These are phyloP conservation scores for Steinernema hermaphroditum DNA, from an alignment of 2,888 invertebrate species.

Conservation along the genomic window DNA sequence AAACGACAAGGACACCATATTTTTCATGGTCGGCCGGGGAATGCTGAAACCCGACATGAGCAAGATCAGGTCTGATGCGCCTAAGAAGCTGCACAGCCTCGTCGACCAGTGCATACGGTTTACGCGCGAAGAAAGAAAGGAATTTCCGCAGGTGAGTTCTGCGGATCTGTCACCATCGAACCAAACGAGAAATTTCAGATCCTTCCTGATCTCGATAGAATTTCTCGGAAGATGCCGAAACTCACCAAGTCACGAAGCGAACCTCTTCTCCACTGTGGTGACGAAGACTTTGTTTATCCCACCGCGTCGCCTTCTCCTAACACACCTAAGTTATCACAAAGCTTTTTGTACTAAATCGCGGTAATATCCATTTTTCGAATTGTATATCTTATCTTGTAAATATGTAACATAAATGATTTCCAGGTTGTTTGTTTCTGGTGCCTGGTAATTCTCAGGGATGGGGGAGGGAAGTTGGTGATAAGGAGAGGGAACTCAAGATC, in stretches of 20 bases:
- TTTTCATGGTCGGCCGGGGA: conserved; percentile 76
- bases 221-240: conserved; percentile 30
- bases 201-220: conserved; percentile 28
- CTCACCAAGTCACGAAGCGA: conserved; percentile 30
- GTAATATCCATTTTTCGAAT: neutral
- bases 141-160: conserved; percentile 79
- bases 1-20: conserved; percentile 84
- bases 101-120: conserved; percentile 89
- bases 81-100: conserved; percentile 83
- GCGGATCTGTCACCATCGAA: no score
- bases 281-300: conserved; percentile 76
- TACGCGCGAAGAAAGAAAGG: conserved; percentile 82
- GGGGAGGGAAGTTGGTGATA: no score
- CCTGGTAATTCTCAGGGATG: no score
- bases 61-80: conserved; percentile 78
- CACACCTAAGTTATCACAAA: conserved; percentile 75
- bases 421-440: no score
- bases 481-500: no score
- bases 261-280: conserved; percentile 15
- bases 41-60: conserved; percentile 83
- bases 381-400: no score
- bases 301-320: conserved; percentile 89
- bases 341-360: neutral
- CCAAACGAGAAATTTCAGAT: neutral
- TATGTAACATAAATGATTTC: no score